Evolutionary conservation across 2,797 vertebrate genomes (phyloP), one percentile per base, ranked within the genome.

Genomic region (Microctenopoma steveboyesi): DNA sequence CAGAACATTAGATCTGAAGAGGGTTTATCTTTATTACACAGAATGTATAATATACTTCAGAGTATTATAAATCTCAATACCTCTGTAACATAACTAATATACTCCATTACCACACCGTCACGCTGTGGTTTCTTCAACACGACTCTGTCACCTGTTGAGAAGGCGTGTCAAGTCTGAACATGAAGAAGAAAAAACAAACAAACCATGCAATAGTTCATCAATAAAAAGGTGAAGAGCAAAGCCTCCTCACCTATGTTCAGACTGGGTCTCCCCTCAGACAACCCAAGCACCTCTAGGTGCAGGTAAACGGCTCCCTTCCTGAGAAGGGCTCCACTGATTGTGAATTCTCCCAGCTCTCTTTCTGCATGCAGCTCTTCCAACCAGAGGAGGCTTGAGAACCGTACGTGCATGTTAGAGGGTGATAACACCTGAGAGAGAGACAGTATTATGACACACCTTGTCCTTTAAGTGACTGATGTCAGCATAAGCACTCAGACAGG

Each of bases 341-440:
- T 91, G 30, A 95, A 96, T 52, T 95, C 94, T 51, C 82, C 92
- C 10, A 97, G 65, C 33, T 98, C 96, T 7, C 22, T 84, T 79
- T 97, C 96, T 12, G 91, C 91, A 0, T 95, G 76, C 53, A 98
- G 93, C 78, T 99, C 98, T 86, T 98, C 97, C 55, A 99, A 92
- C 97, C 97, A 99, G 22, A 99, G 81, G 13, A 99, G 92, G 4
- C 95, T 83, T 0, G 96, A 96, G 83, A 98, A 97, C 28, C 95
- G 94, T 1, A 83, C 68, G 46, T 76, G 88, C 73, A 95, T 94
- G 83, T 96, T 96, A 33, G 81, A 76, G 35, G 94, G 73, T 30
- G 84, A 94, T 81, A 97, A 81, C 37, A 73, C 86, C 96, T 98
- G 89, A 15, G 81, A 56, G 27, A 64, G 13, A 51, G 11, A 56